These are phyloP conservation scores for Phoronis australis DNA, from an alignment of 2,888 invertebrate species.

Conservation along the genomic window DNA sequence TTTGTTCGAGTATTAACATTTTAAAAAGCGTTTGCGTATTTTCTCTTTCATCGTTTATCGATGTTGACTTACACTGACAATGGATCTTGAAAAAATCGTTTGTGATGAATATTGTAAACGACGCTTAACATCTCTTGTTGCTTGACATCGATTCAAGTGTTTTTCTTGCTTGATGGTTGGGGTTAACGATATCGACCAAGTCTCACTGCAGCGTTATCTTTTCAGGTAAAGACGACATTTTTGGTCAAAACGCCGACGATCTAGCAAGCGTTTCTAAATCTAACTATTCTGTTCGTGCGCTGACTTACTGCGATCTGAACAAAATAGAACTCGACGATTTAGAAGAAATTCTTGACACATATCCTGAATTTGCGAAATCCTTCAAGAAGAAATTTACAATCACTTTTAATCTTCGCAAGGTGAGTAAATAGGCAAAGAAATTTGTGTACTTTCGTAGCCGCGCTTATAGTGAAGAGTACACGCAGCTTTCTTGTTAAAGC, in stretches of 20 bases:
- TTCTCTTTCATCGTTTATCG: no score
- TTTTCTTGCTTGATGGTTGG: no score
- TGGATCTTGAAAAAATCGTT: no score
- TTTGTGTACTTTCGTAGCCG: neutral
- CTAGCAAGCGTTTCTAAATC: conserved; percentile 37
- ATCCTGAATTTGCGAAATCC: conserved; percentile 49
- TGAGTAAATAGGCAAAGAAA: conserved; percentile 17
- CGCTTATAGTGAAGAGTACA: neutral
- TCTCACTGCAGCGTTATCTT: neutral
- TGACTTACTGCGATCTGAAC: conserved; percentile 51
- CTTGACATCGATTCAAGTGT: no score
- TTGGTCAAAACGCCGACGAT: conserved; percentile 44
- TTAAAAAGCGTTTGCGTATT: no score
- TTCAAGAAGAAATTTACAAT: conserved; percentile 44
- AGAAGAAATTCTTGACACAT: conserved; percentile 44
- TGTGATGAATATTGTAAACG: no score
- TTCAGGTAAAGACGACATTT: conserved; percentile 51
- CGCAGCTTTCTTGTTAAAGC: neutral
- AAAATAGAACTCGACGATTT: conserved; percentile 47
- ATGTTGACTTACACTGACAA: no score
- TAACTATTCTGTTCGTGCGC: conserved; percentile 46
- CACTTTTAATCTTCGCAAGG: conserved; percentile 48
- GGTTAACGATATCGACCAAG: no score
- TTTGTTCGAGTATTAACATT: no score
- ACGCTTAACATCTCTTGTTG: no score